Evolutionary conservation across 2,113 vertebrate species (phyloP).

Genomic region (Serilophus lunatus): DNA sequence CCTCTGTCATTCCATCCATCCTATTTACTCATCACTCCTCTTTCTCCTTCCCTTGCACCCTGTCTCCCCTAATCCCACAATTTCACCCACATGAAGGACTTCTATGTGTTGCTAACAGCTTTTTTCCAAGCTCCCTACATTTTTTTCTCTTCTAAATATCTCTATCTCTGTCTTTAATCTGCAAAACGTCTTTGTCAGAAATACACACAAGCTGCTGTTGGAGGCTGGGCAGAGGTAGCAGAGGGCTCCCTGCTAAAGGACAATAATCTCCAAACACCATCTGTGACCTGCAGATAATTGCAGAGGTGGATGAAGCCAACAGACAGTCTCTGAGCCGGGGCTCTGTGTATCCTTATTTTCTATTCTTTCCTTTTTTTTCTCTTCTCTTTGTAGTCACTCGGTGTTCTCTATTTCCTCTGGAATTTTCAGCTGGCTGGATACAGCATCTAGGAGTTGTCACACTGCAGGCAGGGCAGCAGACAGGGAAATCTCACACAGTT

Average conservation of each 20-base stretch:
- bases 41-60: not conserved
- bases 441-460: not conserved
- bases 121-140: not conserved
- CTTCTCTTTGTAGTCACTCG: not conserved
- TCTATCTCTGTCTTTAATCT: not conserved
- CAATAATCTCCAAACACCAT: not conserved
- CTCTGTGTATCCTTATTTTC: not conserved
- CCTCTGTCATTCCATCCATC: not conserved
- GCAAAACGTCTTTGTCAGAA: not conserved
- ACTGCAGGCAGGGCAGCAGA: not conserved
- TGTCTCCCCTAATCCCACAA: not conserved
- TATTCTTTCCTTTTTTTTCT: not conserved
- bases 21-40: not conserved
- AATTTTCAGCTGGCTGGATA: not conserved
- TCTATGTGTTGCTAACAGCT: not conserved
- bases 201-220: not conserved
- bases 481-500: not conserved
- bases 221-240: not conserved
- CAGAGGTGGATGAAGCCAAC: not conserved
- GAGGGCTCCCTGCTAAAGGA: not conserved
- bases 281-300: not conserved
- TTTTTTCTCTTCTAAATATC: not conserved
- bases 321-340: not conserved
- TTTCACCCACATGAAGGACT: accelerated
- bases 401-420: not conserved